phyloP scores from a whole-genome alignment of 1,140 invertebrate species.

The Planococcus citri region DNA sequence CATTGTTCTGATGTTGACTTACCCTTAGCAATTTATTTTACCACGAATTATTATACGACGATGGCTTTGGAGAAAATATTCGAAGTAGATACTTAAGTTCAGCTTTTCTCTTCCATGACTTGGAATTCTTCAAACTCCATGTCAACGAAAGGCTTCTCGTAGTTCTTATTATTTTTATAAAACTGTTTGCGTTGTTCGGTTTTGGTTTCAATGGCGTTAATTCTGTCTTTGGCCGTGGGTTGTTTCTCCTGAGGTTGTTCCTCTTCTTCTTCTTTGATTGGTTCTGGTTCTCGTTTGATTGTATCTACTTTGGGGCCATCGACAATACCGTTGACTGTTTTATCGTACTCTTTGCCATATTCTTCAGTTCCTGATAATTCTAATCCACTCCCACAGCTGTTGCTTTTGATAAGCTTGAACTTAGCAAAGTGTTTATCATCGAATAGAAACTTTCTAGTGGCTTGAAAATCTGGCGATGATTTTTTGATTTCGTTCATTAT shows the following conservation, averaged over 20 bases:
- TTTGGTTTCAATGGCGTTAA: constrained; percentile 32
- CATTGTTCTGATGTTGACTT: too few species aligned
- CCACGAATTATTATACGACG: too few species aligned
- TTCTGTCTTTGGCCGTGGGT: constrained; percentile 36
- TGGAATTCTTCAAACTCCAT: constrained; percentile 74
- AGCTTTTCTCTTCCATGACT: constrained; percentile 34
- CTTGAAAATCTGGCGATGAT: constrained; percentile 3
- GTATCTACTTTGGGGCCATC: constrained; percentile 29
- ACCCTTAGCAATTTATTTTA: too few species aligned
- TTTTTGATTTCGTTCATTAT: constrained; percentile 49
- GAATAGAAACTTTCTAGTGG: constrained; percentile 21
- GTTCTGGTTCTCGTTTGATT: constrained; percentile 25
- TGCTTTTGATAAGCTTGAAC: constrained; percentile 57
- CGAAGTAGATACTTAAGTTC: too few species aligned
- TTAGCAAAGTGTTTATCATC: constrained; percentile 28
- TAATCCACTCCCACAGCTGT: constrained; percentile 67
- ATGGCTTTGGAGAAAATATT: too few species aligned
- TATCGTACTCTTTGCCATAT: constrained; percentile 23
- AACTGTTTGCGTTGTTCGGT: constrained; percentile 30
- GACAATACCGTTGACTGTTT: constrained; percentile 24
- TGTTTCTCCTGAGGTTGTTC: constrained; percentile 32
- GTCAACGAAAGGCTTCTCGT: constrained; percentile 42
- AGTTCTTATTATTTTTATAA: constrained; percentile 20
- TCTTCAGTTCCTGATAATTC: constrained; percentile 51
- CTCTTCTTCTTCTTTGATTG: constrained; percentile 27